Conservation (phyloP, 2,888 invertebrate species). For the Opisthograptis luteolata region DNA sequence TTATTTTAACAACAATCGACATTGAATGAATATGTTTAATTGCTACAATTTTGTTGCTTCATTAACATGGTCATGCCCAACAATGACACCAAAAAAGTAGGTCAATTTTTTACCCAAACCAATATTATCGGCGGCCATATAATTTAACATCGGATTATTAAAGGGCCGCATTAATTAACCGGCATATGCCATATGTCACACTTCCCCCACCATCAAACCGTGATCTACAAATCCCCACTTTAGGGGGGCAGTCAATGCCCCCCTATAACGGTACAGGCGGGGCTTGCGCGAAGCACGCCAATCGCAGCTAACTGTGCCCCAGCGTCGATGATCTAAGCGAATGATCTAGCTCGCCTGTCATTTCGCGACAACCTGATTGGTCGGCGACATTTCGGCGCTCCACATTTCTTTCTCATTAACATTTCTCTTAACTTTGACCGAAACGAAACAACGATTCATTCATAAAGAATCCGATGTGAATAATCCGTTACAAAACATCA, state of each 20-base stretch:
- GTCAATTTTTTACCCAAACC: conserved; percentile 31
- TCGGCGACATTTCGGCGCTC: conserved; percentile 56
- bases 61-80: conserved; percentile 16
- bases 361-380: conserved; percentile 79
- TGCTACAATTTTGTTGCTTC: not conserved
- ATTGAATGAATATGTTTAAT: not conserved
- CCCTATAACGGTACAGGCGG: conserved; percentile 82
- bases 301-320: conserved; percentile 70
- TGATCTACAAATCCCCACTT: conserved; percentile 79
- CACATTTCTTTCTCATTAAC: conserved; percentile 56
- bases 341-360: conserved; percentile 81
- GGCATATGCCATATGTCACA: conserved; percentile 73
- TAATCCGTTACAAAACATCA: conserved; percentile 44
- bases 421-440: conserved; percentile 66
- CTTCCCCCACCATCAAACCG: conserved; percentile 59
- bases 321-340: conserved; percentile 76
- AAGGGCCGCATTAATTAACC: conserved; percentile 68
- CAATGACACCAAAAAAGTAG: conserved; percentile 29
- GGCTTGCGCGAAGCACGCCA: conserved; percentile 74
- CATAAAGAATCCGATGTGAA: conserved; percentile 42
- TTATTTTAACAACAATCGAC: too few relatives aligned
- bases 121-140: conserved; percentile 31
- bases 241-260: conserved; percentile 76
- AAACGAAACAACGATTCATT: conserved; percentile 37
- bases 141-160: conserved; percentile 52